phyloP scores from a whole-genome alignment of 1,140 invertebrate genomes.

The Lepidurus apus region DNA sequence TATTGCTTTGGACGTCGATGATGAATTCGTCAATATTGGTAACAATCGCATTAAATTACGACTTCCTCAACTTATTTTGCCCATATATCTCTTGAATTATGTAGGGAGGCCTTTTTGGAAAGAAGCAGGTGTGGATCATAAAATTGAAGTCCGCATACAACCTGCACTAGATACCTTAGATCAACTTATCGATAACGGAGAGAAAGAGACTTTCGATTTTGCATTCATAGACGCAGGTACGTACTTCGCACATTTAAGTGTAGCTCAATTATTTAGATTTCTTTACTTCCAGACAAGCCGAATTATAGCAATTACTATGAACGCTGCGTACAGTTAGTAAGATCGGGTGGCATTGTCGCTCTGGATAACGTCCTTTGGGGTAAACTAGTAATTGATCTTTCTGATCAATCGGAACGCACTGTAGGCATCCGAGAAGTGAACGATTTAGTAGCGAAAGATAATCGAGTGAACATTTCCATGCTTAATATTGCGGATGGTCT shows the following conservation, averaged over 20 bases:
- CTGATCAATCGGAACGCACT: constrained; percentile 25
- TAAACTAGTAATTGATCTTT: constrained; percentile 35
- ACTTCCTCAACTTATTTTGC: neutral
- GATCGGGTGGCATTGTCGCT: constrained; percentile 46
- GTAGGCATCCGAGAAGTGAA: constrained; percentile 39
- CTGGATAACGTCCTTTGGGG: constrained; percentile 46
- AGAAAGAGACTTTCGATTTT: constrained; percentile 47
- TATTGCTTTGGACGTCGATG: constrained; percentile 43
- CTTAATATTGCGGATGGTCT: constrained; percentile 42
- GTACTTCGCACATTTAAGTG: neutral
- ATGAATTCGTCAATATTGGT: constrained; percentile 40
- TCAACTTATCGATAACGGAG: constrained; percentile 42
- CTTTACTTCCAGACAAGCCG: constrained; percentile 42
- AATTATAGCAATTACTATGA: constrained; percentile 48
- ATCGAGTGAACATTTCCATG: constrained; percentile 39
- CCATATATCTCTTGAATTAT: neutral
- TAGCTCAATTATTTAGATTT: neutral
- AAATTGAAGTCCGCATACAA: constrained; percentile 43
- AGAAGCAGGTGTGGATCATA: constrained; percentile 43
- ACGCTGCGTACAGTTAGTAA: constrained; percentile 42
- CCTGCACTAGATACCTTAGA: constrained; percentile 44
- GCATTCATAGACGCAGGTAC: constrained; percentile 48
- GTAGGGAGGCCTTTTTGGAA: constrained; percentile 41
- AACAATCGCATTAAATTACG: neutral
- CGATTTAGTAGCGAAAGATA: constrained; percentile 38